Conservation (phyloP, 64 coral and sea anemone species). For the Montipora capricornis region DNA sequence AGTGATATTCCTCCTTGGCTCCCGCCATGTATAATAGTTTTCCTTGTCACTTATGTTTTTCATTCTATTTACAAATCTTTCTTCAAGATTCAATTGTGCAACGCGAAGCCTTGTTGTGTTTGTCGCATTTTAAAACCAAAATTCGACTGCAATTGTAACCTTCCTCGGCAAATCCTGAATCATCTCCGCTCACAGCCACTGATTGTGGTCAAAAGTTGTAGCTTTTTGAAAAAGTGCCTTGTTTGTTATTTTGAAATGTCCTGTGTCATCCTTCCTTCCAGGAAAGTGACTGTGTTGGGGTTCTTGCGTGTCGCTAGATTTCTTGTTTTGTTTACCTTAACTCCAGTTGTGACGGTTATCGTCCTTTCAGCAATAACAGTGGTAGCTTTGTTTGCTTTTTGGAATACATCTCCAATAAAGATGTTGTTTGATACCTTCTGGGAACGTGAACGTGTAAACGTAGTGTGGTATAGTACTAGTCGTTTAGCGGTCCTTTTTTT, state of each 20-base stretch:
- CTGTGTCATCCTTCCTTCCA: not conserved
- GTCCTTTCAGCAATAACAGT: not conserved
- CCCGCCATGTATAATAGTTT: not conserved
- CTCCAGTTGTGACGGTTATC: not conserved
- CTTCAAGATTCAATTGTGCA: not conserved
- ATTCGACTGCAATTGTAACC: not conserved
- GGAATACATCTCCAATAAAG: not conserved
- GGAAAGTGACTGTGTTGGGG: not conserved
- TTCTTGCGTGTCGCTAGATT: not conserved
- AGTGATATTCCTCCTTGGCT: not conserved
- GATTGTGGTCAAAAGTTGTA: not conserved
- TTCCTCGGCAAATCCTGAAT: not conserved
- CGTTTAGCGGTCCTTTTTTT: not conserved
- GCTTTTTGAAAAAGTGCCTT: not conserved
- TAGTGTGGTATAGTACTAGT: not conserved
- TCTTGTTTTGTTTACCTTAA: not conserved
- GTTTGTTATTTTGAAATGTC: not conserved
- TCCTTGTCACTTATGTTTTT: not conserved
- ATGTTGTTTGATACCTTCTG: not conserved
- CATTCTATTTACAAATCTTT: conserved; percentile 9
- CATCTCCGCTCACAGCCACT: not conserved
- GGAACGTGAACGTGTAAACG: not conserved
- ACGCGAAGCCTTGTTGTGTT: no score
- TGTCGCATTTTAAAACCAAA: no score
- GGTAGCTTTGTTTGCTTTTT: not conserved